A percentile compares a stretch with the other conserved stretches of the same genome.
These are phyloP conservation scores for Oceanodroma leucorhoa DNA, from an alignment of 2,797 vertebrate genomes.

Conservation along the genomic window DNA sequence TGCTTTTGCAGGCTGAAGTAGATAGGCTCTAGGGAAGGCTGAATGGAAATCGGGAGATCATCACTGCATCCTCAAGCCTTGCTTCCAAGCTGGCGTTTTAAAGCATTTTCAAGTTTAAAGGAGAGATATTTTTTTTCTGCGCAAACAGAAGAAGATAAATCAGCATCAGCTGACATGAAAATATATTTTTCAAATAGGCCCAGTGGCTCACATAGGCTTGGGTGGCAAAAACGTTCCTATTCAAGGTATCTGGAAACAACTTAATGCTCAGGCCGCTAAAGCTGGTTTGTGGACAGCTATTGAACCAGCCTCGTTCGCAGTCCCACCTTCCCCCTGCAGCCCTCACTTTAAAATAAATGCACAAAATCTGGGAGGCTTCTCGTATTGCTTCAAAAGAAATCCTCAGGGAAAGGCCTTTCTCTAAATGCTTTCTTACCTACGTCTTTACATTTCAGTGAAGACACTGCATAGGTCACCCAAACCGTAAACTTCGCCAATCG, in stretches of 20 bases:
- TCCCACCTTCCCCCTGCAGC: background rate
- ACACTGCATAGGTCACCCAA: background rate
- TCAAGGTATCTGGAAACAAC: background rate
- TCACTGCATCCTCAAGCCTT: background rate
- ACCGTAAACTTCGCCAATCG: fast-evolving
- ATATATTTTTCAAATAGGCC: background rate
- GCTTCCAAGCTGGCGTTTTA: background rate
- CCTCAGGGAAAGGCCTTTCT: background rate
- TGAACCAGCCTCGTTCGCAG: fast-evolving
- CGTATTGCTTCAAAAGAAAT: background rate
- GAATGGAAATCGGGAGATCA: background rate
- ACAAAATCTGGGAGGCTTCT: background rate
- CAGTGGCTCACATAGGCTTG: background rate
- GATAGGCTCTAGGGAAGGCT: background rate
- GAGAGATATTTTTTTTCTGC: background rate
- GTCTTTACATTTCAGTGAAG: background rate
- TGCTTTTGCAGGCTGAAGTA: background rate
- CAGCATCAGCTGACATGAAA: background rate
- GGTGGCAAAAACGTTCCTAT: background rate
- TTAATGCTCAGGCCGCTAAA: background rate
- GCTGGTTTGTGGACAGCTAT: background rate
- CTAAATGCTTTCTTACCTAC: background rate
- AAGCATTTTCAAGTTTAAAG: background rate
- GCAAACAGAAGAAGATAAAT: background rate
- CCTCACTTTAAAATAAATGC: background rate